Evolutionary conservation across 2,113 vertebrate genomes (phyloP), one percentile per base, ranked within the genome.

Genomic region (Anhinga rufa): DNA sequence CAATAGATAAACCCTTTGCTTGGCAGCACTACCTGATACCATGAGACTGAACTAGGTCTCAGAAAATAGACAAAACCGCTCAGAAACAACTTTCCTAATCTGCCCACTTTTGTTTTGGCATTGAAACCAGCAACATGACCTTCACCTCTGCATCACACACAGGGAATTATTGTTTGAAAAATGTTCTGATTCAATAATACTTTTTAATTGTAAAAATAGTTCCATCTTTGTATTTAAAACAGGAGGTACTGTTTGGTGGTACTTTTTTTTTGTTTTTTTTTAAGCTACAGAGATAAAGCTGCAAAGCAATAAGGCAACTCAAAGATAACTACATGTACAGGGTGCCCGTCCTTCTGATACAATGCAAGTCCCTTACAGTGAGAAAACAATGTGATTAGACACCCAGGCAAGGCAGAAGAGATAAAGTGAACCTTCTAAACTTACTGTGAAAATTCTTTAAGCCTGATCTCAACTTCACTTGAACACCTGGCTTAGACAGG

Each of bases 1-100:
- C 93, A 95, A 96, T 52, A 97, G 97, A 98, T 96, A 97, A 98
- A 95, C 34, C 14, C 69, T 96, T 52, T 86, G 82, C 82, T 86
- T 44, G 13, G 29, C 46, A 44, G 81, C 81, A 12, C 76, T 26
- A 69, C 88, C n/a, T 5, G n/a, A 83, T 44, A 74, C 52, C 34
- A 46, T 3, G 69, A 91, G 72, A 55, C 84, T 66, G 29, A 90
- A 42, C 51, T 17, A 38, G 69, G 68, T 66, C 90, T 96, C 76
- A 86, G 80, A 86, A 95, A 94, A 93, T 8, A 92, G 64, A 86
- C 57, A 14, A 82, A 97, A 97, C 51, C 21, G 31, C 96, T 95
- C 79, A 40, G 80, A 86, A 93, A 91, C 77, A 93, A 46, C 95
- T 92, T 62, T n/a, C 49, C 54, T 40, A 3, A 86, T 80, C 88